Evolutionary conservation across 2,113 vertebrate species (phyloP).

Genomic region (Petroica traversi): DNA sequence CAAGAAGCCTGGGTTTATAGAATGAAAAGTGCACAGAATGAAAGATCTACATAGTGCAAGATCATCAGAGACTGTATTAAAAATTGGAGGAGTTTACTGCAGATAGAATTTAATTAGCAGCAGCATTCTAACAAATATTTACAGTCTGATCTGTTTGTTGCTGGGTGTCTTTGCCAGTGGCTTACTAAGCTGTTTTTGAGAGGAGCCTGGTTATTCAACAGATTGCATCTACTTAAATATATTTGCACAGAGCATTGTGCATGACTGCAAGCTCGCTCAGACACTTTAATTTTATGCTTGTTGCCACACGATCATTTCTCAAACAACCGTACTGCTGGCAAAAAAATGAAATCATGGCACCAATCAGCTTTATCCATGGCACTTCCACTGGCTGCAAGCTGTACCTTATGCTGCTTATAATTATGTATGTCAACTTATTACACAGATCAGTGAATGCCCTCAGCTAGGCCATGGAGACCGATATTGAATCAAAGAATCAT

Average conservation of each 20-base stretch:
- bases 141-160: not conserved
- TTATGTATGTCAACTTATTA: not conserved
- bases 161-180: not conserved
- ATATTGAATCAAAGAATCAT: not conserved
- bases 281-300: slow-evolving; percentile 20
- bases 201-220: not conserved
- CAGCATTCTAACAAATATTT: not conserved
- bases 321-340: not conserved
- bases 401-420: not conserved
- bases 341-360: not conserved
- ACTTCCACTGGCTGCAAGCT: not conserved
- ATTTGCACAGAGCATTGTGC: not conserved
- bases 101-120: not conserved
- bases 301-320: not conserved
- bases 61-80: not conserved
- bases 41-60: not conserved
- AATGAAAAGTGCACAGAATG: not conserved
- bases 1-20: not conserved
- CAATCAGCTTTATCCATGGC: not conserved
- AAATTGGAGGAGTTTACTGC: not conserved
- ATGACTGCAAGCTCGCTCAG: not conserved
- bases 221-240: not conserved
- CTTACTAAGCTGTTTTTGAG: not conserved
- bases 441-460: not conserved
- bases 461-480: not conserved